Evolutionary conservation across 2,113 vertebrate genomes (phyloP), one percentile per base, ranked within the genome.

Genomic region (Thomomys bottae): DNA sequence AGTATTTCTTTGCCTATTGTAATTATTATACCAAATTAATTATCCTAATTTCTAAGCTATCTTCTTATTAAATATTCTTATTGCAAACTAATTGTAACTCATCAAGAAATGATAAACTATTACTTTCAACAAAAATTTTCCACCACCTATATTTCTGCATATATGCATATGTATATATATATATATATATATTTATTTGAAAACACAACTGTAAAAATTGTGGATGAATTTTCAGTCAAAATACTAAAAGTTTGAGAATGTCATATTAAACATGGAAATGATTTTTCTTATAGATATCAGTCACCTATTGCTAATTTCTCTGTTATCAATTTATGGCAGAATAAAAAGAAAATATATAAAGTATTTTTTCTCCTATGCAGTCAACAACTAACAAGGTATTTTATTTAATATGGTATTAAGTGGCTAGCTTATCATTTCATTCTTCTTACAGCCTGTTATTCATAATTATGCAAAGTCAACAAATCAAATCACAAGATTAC

Each of bases 11-110:
- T n/a, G 78, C 26, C 2, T 14, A 83, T 91, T 81, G 7, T 40
- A 80, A 63, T n/a, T 78, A 23, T 49, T 49, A 68, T 66, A 26
- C 91, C 82, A 59, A 71, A 68, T 11, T 66, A 28, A 75, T 68
- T 83, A 67, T 45, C 8, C 30, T 82, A 54, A 18, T 11, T 88
- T 78, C 14, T 54, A 49, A 84, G 81, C 30, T n/a, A 5, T 40
- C 20, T 81, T 24, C 14, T 90, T 77, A 71, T 84, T 75, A 84
- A 79, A 89, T 49, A 89, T 84, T 87, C 40, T 87, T 75, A 2
- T 3, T 66, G 49, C 26, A 89, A 89, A 90, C 54, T 81, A 92
- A 88, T 78, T 89, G 34, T 23, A 57, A 87, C 36, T 80, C 30
- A 42, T 45, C 23, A 93, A 67, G 2, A 10, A 40, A 61, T 36